Conservation (phyloP, 2,888 invertebrate species). For the Xestoiulus laeticollis region DNA sequence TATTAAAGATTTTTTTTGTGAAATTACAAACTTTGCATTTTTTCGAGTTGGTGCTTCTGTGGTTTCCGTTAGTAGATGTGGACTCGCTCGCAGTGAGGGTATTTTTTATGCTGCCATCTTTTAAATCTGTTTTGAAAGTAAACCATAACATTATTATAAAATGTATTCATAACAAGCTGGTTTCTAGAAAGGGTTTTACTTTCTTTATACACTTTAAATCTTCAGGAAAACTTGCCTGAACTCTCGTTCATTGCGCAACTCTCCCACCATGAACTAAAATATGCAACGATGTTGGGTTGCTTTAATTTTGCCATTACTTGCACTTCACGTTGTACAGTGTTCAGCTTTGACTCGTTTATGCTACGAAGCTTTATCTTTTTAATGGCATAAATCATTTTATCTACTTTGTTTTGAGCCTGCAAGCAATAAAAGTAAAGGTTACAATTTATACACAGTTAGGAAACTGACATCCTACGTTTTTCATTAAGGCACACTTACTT, state of each 20-base stretch:
- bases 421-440: background rate
- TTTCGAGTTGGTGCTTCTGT: background rate
- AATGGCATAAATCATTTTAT: slow-evolving; percentile 20
- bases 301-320: background rate
- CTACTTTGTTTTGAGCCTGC: slow-evolving; percentile 34
- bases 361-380: background rate
- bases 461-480: background rate
- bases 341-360: background rate
- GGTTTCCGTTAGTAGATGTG: background rate
- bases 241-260: background rate
- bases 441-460: background rate
- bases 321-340: background rate
- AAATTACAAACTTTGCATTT: background rate
- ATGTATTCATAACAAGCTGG: too few species aligned
- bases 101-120: background rate
- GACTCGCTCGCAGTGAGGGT: background rate
- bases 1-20: background rate
- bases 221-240: background rate
- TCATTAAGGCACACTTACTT: background rate
- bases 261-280: slow-evolving; percentile 39
- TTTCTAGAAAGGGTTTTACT: too few species aligned
- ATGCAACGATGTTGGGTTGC: slow-evolving; percentile 15
- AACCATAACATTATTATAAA: background rate
- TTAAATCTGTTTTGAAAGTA: background rate
- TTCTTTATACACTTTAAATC: too few species aligned